phyloP scores from a whole-genome alignment of 2,888 invertebrate genomes.

The Xestia rhomboidea region DNA sequence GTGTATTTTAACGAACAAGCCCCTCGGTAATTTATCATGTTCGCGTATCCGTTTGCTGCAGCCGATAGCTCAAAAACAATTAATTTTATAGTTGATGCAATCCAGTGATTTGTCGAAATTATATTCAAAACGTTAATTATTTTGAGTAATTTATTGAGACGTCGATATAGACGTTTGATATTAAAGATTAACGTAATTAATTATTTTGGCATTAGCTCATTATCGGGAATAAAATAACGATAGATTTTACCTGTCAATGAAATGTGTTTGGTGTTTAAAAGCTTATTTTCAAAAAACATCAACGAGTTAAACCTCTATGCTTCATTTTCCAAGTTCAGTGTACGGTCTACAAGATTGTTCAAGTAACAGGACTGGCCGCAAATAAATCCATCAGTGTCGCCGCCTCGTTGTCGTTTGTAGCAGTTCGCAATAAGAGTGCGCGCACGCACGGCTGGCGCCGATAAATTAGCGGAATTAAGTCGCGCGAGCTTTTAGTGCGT shows the following conservation, averaged over 20 bases:
- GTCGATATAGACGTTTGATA: slow-evolving; percentile 10
- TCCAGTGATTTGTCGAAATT: slow-evolving; percentile 26
- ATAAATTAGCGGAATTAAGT: slow-evolving; percentile 63
- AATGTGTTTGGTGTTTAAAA: neutral
- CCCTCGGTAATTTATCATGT: slow-evolving; percentile 35
- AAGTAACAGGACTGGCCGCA: slow-evolving; percentile 52
- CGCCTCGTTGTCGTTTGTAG: slow-evolving; percentile 29
- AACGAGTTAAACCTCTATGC: neutral
- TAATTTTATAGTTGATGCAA: slow-evolving; percentile 38
- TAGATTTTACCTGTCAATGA: slow-evolving; percentile 13
- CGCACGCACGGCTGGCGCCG: slow-evolving; percentile 45
- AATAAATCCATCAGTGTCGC: slow-evolving; percentile 65
- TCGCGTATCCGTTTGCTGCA: slow-evolving; percentile 34
- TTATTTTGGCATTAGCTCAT: slow-evolving; percentile 22
- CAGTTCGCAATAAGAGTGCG: slow-evolving; percentile 56
- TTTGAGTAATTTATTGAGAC: slow-evolving; percentile 43
- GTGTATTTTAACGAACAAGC: slow-evolving; percentile 26
- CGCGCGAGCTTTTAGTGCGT: slow-evolving; percentile 55
- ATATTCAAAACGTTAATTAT: slow-evolving; percentile 35
- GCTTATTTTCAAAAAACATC: neutral
- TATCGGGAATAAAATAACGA: slow-evolving; percentile 32
- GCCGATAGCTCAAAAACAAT: slow-evolving; percentile 32
- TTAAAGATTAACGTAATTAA: slow-evolving; percentile 40
- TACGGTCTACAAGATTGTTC: slow-evolving; percentile 14
- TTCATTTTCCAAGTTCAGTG: slow-evolving; percentile 10